These are phyloP conservation scores for Penelope pileata DNA, from an alignment of 2,113 vertebrate genomes.

Conservation along the genomic window DNA sequence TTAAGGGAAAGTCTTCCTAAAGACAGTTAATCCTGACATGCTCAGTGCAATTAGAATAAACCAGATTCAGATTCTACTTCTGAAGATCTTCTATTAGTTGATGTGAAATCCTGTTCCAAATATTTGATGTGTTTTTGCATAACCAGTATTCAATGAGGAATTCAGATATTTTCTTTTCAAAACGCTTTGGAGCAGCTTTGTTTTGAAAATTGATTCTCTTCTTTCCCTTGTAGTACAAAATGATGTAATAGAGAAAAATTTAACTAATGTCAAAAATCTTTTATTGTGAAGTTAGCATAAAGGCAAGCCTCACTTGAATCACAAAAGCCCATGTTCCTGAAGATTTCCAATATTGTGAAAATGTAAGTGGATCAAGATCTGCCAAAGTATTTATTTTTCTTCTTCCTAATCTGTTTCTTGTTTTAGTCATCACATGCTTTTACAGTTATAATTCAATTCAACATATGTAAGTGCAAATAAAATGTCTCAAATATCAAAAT, in stretches of 20 bases:
- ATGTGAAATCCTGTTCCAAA: neutral
- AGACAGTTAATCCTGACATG: neutral
- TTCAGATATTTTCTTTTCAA: neutral
- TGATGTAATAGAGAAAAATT: neutral
- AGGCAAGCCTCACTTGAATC: neutral
- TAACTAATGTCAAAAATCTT: neutral
- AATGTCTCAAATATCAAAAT: neutral
- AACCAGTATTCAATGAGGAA: neutral
- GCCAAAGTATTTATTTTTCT: neutral
- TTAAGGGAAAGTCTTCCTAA: neutral
- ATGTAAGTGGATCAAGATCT: neutral
- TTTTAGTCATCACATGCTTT: neutral
- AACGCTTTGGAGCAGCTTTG: neutral
- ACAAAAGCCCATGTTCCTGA: neutral
- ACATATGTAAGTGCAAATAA: neutral
- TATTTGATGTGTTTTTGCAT: neutral
- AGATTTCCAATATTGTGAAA: neutral
- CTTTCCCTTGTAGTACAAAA: neutral
- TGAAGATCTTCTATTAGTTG: accelerated
- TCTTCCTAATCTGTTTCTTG: neutral
- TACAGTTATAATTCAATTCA: neutral
- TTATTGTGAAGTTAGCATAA: neutral
- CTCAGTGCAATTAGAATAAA: neutral
- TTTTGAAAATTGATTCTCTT: neutral
- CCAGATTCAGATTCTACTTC: neutral